phyloP scores from a whole-genome alignment of 2,797 vertebrate species.

The Hippopotamyrus pictus region DNA sequence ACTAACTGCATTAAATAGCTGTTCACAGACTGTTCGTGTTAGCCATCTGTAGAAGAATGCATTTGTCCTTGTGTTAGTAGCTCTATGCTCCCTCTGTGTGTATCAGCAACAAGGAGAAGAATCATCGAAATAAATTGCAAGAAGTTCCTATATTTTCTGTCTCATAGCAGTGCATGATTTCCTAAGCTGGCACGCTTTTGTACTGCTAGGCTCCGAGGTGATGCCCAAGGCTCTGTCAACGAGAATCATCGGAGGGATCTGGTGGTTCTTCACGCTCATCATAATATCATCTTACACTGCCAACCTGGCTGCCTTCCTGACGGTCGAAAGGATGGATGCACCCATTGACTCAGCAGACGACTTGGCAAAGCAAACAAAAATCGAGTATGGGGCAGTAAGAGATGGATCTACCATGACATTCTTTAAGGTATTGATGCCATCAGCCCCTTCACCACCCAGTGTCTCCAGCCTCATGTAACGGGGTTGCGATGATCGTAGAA shows the following conservation, averaged over 20 bases:
- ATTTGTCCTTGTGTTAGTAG: background rate
- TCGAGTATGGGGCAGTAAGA: conserved; percentile 89
- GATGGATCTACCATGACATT: conserved; percentile 98
- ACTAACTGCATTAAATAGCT: background rate
- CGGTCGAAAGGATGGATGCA: conserved; percentile 95
- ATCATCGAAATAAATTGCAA: background rate
- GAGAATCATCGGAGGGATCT: conserved; percentile 95
- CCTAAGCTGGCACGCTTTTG: background rate
- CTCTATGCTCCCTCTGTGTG: background rate
- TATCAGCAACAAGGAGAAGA: background rate
- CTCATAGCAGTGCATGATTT: background rate
- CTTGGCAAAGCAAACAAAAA: conserved; percentile 95
- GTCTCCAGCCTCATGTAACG: background rate
- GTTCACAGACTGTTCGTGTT: background rate
- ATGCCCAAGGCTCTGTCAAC: conserved; percentile 98
- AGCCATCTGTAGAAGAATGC: background rate
- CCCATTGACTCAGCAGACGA: conserved; percentile 94
- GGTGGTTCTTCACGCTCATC: conserved; percentile 99
- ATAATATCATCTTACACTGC: conserved; percentile 97
- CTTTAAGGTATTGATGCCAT: conserved; percentile 77
- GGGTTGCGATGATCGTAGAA: background rate
- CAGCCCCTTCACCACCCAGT: background rate
- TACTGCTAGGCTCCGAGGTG: conserved; percentile 80
- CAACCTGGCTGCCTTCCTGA: conserved; percentile 94
- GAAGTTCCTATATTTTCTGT: background rate